Conservation (phyloP, 2,888 invertebrate genomes). For the Pandemis corylana region DNA sequence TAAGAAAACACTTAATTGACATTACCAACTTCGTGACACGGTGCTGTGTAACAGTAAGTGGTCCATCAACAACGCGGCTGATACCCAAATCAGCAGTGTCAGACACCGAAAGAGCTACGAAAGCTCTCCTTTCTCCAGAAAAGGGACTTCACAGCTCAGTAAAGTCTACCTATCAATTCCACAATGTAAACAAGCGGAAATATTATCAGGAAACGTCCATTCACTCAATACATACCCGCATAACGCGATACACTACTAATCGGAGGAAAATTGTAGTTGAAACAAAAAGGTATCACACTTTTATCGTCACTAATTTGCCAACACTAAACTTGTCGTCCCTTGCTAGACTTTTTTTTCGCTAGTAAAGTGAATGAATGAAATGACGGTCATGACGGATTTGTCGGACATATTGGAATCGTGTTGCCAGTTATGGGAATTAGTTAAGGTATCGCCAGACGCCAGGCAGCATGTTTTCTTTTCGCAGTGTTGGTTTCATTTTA, state of each 20-base stretch:
- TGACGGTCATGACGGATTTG: slow-evolving; percentile 57
- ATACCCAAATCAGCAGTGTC: slow-evolving; percentile 58
- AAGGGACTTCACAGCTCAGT: slow-evolving; percentile 63
- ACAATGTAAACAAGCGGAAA: slow-evolving; percentile 78
- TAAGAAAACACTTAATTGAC: slow-evolving; percentile 51
- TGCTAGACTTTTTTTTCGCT: slow-evolving; percentile 74
- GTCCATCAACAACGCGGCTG: slow-evolving; percentile 64
- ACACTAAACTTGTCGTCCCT: slow-evolving; percentile 71
- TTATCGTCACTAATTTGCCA: slow-evolving; percentile 77
- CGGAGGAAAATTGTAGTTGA: slow-evolving; percentile 53
- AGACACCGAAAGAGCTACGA: slow-evolving; percentile 58
- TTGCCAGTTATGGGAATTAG: slow-evolving; percentile 48
- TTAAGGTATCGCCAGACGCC: slow-evolving; percentile 28
- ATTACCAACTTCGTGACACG: slow-evolving; percentile 53
- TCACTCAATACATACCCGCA: slow-evolving; percentile 52
- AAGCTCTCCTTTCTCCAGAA: slow-evolving; percentile 71
- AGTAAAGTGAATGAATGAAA: slow-evolving; percentile 72
- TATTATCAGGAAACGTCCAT: slow-evolving; percentile 56
- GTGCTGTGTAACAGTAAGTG: slow-evolving; percentile 65
- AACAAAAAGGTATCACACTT: slow-evolving; percentile 73
- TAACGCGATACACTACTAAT: slow-evolving; percentile 49
- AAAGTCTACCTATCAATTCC: slow-evolving; percentile 61
- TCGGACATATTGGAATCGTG: slow-evolving; percentile 55
- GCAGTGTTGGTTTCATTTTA: not conserved
- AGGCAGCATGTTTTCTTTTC: not conserved